Conservation (phyloP, 1,140 invertebrate genomes). For the Leucophenga varia region DNA sequence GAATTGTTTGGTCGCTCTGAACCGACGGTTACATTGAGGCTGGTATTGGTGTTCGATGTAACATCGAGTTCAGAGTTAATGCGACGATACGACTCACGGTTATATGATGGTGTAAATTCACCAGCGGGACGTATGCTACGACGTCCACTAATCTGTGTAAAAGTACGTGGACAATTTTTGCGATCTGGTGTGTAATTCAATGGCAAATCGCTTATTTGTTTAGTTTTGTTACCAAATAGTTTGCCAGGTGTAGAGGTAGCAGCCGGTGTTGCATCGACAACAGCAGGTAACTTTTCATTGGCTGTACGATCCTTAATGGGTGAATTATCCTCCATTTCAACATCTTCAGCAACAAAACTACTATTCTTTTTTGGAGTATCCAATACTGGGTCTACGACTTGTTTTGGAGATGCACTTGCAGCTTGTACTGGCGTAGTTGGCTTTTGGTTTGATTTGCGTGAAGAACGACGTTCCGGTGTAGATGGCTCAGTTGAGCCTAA, state of each 20-base stretch:
- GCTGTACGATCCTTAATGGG: conserved; percentile 10
- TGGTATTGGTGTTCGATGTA: conserved; percentile 37
- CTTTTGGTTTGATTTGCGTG: conserved; percentile 9
- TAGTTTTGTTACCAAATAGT: conserved; percentile 28
- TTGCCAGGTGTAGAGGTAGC: conserved; percentile 46
- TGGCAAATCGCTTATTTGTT: conserved; percentile 32
- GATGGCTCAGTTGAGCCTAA: too few relatives aligned
- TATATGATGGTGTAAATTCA: conserved; percentile 31
- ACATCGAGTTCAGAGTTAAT: conserved; percentile 40
- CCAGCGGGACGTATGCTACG: conserved; percentile 36
- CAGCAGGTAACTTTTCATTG: conserved; percentile 6
- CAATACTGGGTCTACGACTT: background rate
- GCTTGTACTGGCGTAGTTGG: conserved; percentile 20
- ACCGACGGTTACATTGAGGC: conserved; percentile 50
- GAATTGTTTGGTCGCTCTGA: conserved; percentile 48
- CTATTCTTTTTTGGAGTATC: conserved; percentile 6
- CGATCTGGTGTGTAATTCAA: conserved; percentile 29
- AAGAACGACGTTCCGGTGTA: too few relatives aligned
- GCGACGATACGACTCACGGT: conserved; percentile 32
- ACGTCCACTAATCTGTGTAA: conserved; percentile 41
- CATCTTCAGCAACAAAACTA: conserved; percentile 19
- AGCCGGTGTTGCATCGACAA: conserved; percentile 18
- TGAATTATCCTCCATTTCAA: conserved; percentile 46
- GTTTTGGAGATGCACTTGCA: background rate
- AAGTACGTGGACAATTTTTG: conserved; percentile 22